Conservation (phyloP, 2,888 invertebrate genomes). For the Callyntrura guangdongensis region DNA sequence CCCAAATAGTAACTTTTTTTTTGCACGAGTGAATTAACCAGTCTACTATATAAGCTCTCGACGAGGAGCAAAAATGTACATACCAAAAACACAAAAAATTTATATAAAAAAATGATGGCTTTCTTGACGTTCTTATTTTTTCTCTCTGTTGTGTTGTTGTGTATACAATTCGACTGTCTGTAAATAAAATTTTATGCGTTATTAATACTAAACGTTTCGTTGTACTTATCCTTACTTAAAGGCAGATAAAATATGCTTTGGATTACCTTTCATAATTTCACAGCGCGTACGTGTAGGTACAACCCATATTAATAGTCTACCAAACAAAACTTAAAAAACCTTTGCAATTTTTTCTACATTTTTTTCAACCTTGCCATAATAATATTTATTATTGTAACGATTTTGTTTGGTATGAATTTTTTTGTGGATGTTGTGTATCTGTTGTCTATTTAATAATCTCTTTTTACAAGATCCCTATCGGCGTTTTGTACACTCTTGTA, state of each 20-base stretch:
- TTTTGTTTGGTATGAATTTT: slow-evolving; percentile 49
- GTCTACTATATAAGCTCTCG: slow-evolving; percentile 23
- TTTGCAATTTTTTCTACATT: slow-evolving; percentile 31
- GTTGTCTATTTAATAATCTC: slow-evolving; percentile 28
- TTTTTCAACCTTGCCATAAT: slow-evolving; percentile 11
- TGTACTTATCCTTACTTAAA: too few species aligned
- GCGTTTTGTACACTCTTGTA: slow-evolving; percentile 75
- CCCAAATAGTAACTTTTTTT: background rate
- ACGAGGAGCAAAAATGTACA: slow-evolving; percentile 8
- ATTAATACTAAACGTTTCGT: slow-evolving; percentile 52
- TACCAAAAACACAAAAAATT: too few species aligned
- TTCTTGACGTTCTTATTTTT: slow-evolving; percentile 44
- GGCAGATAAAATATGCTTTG: slow-evolving; percentile 9
- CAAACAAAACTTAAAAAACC: too few species aligned
- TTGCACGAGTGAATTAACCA: slow-evolving; percentile 33
- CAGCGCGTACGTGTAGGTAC: background rate
- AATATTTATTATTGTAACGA: slow-evolving; percentile 22
- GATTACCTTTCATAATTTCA: slow-evolving; percentile 29
- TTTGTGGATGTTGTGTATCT: slow-evolving; percentile 23
- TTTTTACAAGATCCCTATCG: slow-evolving; percentile 68
- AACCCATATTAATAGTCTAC: background rate
- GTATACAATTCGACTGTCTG: slow-evolving; percentile 10
- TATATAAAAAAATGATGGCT: background rate
- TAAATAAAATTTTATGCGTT: slow-evolving; percentile 44
- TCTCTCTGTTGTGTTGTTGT: background rate